Evolutionary conservation across 2,888 invertebrate species (phyloP).

Genomic region (Portevinia maculata): DNA sequence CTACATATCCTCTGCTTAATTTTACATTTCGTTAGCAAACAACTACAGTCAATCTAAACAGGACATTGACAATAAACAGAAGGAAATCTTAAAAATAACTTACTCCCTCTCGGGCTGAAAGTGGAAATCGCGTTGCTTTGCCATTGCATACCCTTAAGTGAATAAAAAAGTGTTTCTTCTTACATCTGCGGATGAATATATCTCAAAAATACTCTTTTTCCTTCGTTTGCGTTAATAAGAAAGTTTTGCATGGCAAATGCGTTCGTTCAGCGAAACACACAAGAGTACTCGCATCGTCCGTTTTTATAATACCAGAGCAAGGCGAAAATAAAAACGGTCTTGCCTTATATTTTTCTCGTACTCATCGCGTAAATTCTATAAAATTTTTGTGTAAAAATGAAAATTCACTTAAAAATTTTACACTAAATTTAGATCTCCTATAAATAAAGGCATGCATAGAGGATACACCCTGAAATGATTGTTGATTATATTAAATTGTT

Average conservation of each 20-base stretch:
- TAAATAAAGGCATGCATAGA: constrained; percentile 66
- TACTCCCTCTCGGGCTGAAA: constrained; percentile 73
- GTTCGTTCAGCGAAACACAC: constrained; percentile 45
- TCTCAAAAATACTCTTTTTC: constrained; percentile 24
- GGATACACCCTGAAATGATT: constrained; percentile 63
- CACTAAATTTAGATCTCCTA: constrained; percentile 73
- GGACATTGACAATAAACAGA: constrained; percentile 78
- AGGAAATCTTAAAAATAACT: constrained; percentile 78
- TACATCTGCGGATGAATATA: constrained; percentile 42
- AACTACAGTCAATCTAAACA: constrained; percentile 47
- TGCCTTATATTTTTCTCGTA: constrained; percentile 53
- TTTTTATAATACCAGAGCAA: constrained; percentile 36
- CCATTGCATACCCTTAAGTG: constrained; percentile 24
- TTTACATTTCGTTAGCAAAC: background rate
- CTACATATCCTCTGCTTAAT: background rate
- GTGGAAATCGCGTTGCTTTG: constrained; percentile 4
- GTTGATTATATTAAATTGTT: constrained; percentile 58
- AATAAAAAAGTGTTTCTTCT: constrained; percentile 41
- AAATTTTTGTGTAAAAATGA: constrained; percentile 67
- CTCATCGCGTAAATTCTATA: constrained; percentile 44
- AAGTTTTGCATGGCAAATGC: constrained; percentile 63
- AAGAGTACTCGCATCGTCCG: constrained; percentile 42
- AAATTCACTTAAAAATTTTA: constrained; percentile 71
- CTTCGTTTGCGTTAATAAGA: constrained; percentile 39
- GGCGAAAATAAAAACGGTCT: constrained; percentile 32